A percentile compares a stretch with the other conserved stretches of the same genome.
Evolutionary conservation across 2,113 vertebrate genomes (phyloP).

Genomic region (Gnathonemus echidnorhynchus): DNA sequence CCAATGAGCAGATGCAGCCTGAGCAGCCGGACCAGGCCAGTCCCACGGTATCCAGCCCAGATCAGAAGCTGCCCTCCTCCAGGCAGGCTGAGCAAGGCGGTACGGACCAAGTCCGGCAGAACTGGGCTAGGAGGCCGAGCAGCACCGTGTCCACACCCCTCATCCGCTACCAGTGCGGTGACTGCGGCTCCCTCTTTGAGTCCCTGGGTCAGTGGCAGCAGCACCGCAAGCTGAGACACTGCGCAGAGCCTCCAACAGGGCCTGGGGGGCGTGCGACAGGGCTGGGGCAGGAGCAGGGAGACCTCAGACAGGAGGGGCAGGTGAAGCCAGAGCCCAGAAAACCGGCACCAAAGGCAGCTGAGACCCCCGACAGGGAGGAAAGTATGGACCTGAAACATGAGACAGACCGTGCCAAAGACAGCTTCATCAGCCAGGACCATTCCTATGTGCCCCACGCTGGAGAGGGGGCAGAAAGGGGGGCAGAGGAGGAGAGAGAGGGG

Average conservation of each 20-base stretch:
- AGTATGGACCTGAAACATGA: neutral
- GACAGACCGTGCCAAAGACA: neutral
- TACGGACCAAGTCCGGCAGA: slow-evolving; percentile 54
- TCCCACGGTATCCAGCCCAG: neutral
- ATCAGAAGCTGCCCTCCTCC: neutral
- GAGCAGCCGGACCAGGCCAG: neutral
- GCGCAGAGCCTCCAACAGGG: neutral
- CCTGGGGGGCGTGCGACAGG: neutral
- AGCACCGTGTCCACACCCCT: slow-evolving; percentile 29
- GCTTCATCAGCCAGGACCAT: neutral
- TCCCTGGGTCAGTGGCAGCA: slow-evolving; percentile 59
- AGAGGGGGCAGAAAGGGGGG: neutral
- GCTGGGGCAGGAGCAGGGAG: neutral
- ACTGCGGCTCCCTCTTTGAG: slow-evolving; percentile 56
- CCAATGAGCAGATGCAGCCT: neutral
- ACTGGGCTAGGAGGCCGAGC: slow-evolving; percentile 36
- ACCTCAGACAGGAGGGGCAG: neutral
- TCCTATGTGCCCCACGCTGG: slow-evolving; percentile 5
- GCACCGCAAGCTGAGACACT: slow-evolving; percentile 45
- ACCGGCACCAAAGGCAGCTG: neutral
- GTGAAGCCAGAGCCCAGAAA: neutral
- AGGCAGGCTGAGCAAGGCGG: slow-evolving; percentile 34
- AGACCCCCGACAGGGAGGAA: slow-evolving; percentile 12
- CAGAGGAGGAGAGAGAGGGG: neutral
- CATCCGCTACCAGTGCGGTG: slow-evolving; percentile 57